Percentiles rank a stretch among this genome's conserved stretches.
phyloP scores from a whole-genome alignment of 2,888 invertebrate genomes.

The Xestoiulus laeticollis region DNA sequence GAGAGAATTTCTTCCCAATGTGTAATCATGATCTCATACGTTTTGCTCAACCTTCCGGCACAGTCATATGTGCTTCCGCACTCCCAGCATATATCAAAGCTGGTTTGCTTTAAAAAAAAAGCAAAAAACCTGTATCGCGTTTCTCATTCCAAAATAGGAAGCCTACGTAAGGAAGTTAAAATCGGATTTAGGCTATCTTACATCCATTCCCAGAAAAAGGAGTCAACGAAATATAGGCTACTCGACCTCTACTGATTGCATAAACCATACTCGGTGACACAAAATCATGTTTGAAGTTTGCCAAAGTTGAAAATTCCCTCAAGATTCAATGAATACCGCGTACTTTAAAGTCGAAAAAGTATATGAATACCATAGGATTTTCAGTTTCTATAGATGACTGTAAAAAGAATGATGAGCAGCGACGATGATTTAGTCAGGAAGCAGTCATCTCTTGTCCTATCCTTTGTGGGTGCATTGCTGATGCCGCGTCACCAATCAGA shows the following conservation, averaged over 20 bases:
- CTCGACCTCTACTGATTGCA: neutral
- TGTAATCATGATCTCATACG: constrained; percentile 29
- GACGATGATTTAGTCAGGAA: too few relatives aligned
- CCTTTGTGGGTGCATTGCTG: too few relatives aligned
- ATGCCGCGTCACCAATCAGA: neutral
- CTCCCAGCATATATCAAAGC: neutral
- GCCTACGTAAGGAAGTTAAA: constrained; percentile 41
- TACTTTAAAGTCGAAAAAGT: too few relatives aligned
- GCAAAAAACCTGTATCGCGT: neutral
- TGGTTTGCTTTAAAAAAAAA: neutral
- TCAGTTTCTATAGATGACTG: too few relatives aligned
- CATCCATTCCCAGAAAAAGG: constrained; percentile 20
- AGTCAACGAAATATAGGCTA: constrained; percentile 38
- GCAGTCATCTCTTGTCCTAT: too few relatives aligned
- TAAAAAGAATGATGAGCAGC: too few relatives aligned
- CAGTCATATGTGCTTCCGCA: constrained; percentile 10
- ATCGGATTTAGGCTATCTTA: constrained; percentile 39
- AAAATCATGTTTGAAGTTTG: neutral
- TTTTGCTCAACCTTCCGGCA: constrained; percentile 40
- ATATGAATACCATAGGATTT: too few relatives aligned
- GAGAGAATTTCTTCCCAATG: neutral
- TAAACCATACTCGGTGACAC: neutral
- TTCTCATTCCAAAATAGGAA: constrained; percentile 34
- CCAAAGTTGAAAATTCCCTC: too few relatives aligned
- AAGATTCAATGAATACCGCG: too few relatives aligned